These are phyloP conservation scores for Muricea muricata DNA, from an alignment of 92 coral and sea anemone species.

Conservation along the genomic window DNA sequence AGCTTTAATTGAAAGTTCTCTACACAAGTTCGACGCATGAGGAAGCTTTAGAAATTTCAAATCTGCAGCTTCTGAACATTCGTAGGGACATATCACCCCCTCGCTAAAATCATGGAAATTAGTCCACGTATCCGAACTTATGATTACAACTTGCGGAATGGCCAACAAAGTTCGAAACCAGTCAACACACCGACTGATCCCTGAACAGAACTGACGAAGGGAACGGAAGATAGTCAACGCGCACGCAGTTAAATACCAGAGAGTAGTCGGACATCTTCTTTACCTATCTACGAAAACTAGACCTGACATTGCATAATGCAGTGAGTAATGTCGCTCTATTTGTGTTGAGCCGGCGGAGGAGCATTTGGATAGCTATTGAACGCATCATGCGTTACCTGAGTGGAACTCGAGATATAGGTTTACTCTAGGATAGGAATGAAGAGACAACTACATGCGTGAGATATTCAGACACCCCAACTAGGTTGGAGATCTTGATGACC, in stretches of 20 bases:
- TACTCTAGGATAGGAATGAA: not conserved
- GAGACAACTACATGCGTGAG: conserved; percentile 61
- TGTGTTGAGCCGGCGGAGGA: conserved; percentile 19
- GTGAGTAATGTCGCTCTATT: conserved; percentile 7
- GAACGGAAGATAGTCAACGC: conserved; percentile 32
- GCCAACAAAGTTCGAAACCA: conserved; percentile 50
- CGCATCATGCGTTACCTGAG: conserved; percentile 21
- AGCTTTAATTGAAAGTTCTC: too few species aligned
- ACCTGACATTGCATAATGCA: conserved; percentile 14
- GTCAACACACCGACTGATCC: conserved; percentile 41
- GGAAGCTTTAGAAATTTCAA: too few species aligned
- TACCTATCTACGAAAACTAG: not conserved
- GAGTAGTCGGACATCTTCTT: not conserved
- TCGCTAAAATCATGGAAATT: too few species aligned
- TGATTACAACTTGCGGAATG: too few species aligned
- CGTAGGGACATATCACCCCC: too few species aligned
- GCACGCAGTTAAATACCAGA: conserved; percentile 18
- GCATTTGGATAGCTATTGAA: conserved; percentile 12
- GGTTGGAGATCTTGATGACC: conserved; percentile 67
- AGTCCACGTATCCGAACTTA: too few species aligned
- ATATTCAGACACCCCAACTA: conserved; percentile 69
- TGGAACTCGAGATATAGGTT: conserved; percentile 17
- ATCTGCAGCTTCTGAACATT: too few species aligned
- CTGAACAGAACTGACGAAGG: conserved; percentile 37
- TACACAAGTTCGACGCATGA: too few species aligned